Evolutionary conservation across 2,888 invertebrate species (phyloP), one percentile per base, ranked within the genome.

Genomic region (Calameuta filiformis): DNA sequence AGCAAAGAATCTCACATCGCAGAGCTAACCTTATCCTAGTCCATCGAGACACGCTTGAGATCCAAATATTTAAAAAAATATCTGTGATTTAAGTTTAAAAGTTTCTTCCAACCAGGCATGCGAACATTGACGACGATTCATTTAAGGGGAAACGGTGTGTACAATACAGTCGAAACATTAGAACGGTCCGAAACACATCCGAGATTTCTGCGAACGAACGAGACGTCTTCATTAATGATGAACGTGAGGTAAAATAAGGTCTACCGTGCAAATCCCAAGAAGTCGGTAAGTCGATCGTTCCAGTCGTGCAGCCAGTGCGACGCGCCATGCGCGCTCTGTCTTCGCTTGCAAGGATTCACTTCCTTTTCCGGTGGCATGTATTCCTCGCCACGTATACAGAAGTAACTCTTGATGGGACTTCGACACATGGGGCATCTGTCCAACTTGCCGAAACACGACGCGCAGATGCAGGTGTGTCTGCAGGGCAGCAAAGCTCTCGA

Each of bases 401-500:
- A 97, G 93, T 96, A 97, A 87, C 96, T 95, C 83, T 95, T 95
- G 87, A 97, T 97, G 73, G 94, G 95, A 84, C 96, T 95, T 80
- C 97, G 94, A 92, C 97, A 97, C 93, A 97, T 96, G 33, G 97
- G 97, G 90, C 97, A 97, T 84, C 96, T 94, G 90, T 96, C 96
- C 83, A 97, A 92, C 90, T 96, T 96, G 73, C 94, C 94, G 88
- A 97, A 95, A 89, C 97, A 97, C 73, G 94, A 93, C 35, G 95
- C 95, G 91, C 97, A 97, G 68, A 97, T 95, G 87, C 97, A 97
- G 6, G 97, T 96, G 92, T 97, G 97, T 31, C 94, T 93, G 92
- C 97, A 97, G 0, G 97, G 97, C 87, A 97, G 92, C 78, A 97
- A 92, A 68, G 96, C 97, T 83, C 96, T 93, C 0, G 96, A 96